These are phyloP conservation scores for Drosophila kurseongensis DNA, from an alignment of 1,140 invertebrate species.

Conservation along the genomic window DNA sequence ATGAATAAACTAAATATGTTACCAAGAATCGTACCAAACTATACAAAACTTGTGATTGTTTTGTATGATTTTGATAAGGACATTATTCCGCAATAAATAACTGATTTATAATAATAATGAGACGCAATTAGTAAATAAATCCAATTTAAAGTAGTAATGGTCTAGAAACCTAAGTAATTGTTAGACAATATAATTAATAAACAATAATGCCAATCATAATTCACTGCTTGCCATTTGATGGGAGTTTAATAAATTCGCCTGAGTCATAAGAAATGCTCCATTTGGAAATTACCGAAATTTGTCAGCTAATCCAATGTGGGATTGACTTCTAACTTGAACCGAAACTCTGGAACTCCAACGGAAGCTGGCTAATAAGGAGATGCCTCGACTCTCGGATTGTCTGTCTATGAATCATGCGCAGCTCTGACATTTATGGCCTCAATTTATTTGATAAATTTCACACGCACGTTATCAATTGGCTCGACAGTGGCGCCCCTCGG, in stretches of 20 bases:
- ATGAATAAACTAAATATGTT: too few relatives aligned
- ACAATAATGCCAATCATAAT: constrained; percentile 4
- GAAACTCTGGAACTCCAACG: constrained; percentile 19
- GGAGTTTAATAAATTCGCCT: constrained; percentile 51
- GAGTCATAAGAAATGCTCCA: neutral
- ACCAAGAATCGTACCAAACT: too few relatives aligned
- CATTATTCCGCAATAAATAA: too few relatives aligned
- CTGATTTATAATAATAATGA: too few relatives aligned
- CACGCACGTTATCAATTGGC: constrained; percentile 82
- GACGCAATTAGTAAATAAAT: too few relatives aligned
- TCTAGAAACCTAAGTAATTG: too few relatives aligned
- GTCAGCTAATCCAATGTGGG: constrained; percentile 49
- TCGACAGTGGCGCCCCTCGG: constrained; percentile 42
- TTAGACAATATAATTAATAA: neutral
- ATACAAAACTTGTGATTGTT: too few relatives aligned
- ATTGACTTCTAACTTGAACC: constrained; percentile 39
- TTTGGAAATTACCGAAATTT: constrained; percentile 55
- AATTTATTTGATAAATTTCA: constrained; percentile 84
- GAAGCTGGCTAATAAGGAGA: constrained; percentile 66
- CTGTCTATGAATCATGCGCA: constrained; percentile 75
- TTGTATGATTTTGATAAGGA: too few relatives aligned
- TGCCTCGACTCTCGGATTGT: constrained; percentile 5
- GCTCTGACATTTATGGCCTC: constrained; percentile 80
- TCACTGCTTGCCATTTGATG: constrained; percentile 44
- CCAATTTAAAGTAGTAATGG: too few relatives aligned